Evolutionary conservation across 2,888 invertebrate species (phyloP), one percentile per base, ranked within the genome.

Genomic region (Elgonia sp.): DNA sequence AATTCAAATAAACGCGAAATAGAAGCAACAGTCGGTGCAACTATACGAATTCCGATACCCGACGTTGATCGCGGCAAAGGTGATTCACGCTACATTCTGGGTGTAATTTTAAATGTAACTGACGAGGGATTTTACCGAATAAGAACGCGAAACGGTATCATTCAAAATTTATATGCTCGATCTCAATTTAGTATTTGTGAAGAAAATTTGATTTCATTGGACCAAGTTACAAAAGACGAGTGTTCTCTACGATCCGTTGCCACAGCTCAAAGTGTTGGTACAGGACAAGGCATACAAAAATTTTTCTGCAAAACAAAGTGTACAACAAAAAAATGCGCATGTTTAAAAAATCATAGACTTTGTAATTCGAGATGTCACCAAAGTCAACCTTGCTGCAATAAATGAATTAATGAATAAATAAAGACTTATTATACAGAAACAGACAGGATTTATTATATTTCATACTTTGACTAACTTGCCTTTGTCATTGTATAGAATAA

Each of bases 1-100:
- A 42, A 9, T 42, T 42, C 42, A 42, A 42, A 42, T 42, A 72
- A 55, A 55, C 46, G 55, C 10, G 18, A n/a, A 9, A 5, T 29
- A 9, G 70, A 72, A 55, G 70, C 70, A 10, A 37, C 10, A n/a
- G 75, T 75, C 8, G 75, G 75, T n/a, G 18, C n/a, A 9, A 75
- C 62, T 3, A 46, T 75, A 8, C 55, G 89, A 87, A 87, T 89
- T 73, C 84, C 90, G 88, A 90, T 89, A 39, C 87, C 86, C 75
- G 87, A 87, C 77, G 87, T 91, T 55, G 88, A 91, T 87, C 86
- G 91, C 80, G 90, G 89, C n/a, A 88, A 89, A 86, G 90, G 90
- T 84, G 90, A 90, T 86, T 76, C 87, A 73, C 89, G 90, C 84
- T 89, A 90, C 87, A 88, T 91, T 84, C 90, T 91, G 83, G 90